A percentile compares a stretch with the other conserved stretches of the same genome.
phyloP scores from a whole-genome alignment of 1,140 invertebrate genomes.

The Procambarus clarkii region DNA sequence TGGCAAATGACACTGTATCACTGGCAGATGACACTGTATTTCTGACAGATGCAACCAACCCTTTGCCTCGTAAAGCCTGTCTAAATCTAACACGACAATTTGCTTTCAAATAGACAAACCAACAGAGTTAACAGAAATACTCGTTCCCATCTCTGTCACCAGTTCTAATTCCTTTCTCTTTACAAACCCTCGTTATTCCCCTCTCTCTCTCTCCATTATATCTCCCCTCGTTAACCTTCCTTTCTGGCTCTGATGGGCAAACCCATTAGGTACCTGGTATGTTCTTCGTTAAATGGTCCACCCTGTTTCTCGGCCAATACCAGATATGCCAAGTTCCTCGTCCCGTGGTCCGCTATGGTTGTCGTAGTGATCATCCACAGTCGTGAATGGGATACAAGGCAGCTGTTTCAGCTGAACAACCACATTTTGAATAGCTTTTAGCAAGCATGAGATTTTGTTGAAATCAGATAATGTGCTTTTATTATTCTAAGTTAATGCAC shows the following conservation, averaged over 20 bases:
- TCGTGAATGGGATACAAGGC: background rate
- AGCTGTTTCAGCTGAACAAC: background rate
- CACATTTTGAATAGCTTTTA: background rate
- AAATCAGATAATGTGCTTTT: background rate
- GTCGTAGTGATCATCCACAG: background rate
- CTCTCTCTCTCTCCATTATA: too few relatives aligned
- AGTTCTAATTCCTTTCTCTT: too few relatives aligned
- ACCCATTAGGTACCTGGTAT: background rate
- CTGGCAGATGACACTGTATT: too few relatives aligned
- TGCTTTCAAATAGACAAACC: too few relatives aligned
- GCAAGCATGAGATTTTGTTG: too few relatives aligned
- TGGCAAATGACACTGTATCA: too few relatives aligned
- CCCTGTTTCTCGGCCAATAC: background rate
- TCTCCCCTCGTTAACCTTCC: background rate
- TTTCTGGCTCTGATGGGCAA: background rate
- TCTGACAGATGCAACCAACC: too few relatives aligned
- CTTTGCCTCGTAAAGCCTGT: too few relatives aligned
- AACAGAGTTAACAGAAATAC: too few relatives aligned
- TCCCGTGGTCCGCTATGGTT: background rate
- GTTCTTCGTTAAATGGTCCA: too few relatives aligned
- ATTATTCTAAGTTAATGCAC: background rate
- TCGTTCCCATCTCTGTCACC: too few relatives aligned
- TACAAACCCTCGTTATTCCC: background rate
- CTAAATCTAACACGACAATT: too few relatives aligned
- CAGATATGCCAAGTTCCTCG: background rate